phyloP scores from a whole-genome alignment of 1,140 invertebrate genomes.

The Bombus waltoni region DNA sequence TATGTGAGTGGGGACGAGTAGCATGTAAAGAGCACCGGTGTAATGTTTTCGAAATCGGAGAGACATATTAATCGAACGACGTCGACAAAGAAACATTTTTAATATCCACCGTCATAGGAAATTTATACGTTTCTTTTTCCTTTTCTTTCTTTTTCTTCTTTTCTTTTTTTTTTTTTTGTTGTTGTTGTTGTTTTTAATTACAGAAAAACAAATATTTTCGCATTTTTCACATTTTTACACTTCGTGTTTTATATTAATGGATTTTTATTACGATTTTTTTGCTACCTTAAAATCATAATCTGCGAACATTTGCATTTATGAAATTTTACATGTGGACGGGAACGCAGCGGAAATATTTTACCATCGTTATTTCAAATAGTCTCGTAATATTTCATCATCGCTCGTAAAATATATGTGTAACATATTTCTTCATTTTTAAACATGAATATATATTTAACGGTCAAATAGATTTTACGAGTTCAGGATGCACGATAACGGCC shows the following conservation, averaged over 20 bases:
- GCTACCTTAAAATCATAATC: neutral
- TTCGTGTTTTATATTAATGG: neutral
- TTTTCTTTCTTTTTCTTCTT: too few species aligned
- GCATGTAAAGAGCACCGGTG: neutral
- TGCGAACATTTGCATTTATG: neutral
- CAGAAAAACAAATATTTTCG: neutral
- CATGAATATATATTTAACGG: slow-evolving; percentile 18
- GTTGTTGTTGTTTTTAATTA: neutral
- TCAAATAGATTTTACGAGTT: slow-evolving; percentile 11
- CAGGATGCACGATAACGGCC: slow-evolving; percentile 19
- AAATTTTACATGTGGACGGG: neutral
- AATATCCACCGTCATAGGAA: neutral
- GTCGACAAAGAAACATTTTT: neutral
- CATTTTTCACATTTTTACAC: neutral
- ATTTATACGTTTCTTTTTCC: neutral
- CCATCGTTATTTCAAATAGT: neutral
- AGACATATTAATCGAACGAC: slow-evolving; percentile 1
- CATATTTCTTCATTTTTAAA: slow-evolving; percentile 1
- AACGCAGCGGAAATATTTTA: neutral
- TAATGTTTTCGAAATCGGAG: slow-evolving; percentile 35
- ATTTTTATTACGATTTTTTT: neutral
- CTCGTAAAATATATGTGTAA: neutral
- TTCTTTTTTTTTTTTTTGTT: too few species aligned
- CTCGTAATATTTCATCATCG: slow-evolving; percentile 19
- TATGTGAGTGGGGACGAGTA: neutral